A percentile compares a stretch with the other conserved stretches of the same genome.
These are phyloP conservation scores for Eulimnadia texana DNA, from an alignment of 1,140 invertebrate species.

Conservation along the genomic window DNA sequence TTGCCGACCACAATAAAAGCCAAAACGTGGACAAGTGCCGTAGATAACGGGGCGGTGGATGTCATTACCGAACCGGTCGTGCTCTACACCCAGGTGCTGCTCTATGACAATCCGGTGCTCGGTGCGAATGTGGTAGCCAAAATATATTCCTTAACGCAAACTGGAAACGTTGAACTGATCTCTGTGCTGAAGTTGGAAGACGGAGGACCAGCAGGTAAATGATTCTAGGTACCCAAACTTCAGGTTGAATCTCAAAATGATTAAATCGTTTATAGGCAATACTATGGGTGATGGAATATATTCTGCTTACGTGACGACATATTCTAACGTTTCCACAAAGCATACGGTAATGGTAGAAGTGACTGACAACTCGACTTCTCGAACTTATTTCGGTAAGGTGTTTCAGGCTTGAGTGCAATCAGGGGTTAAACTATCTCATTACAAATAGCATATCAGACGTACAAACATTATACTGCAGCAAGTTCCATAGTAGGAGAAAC, in stretches of 20 bases:
- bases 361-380: not conserved
- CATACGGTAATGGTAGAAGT: not conserved
- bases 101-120: not conserved
- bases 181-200: not conserved
- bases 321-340: not conserved
- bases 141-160: not conserved
- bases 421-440: no score
- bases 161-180: not conserved
- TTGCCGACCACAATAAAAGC: not conserved
- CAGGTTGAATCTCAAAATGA: not conserved
- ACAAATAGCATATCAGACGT: not conserved
- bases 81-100: not conserved
- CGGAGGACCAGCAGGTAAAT: not conserved
- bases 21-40: not conserved
- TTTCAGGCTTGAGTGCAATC: not conserved
- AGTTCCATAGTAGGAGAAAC: not conserved
- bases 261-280: not conserved
- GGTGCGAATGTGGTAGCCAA: not conserved
- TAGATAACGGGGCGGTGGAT: not conserved
- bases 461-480: not conserved
- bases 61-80: not conserved
- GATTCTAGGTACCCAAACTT: no score
- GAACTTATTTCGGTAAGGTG: not conserved
- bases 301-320: not conserved
- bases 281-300: not conserved